These are phyloP conservation scores for Thysanoteuthis rhombus DNA, from an alignment of 2,888 invertebrate genomes.

Conservation along the genomic window DNA sequence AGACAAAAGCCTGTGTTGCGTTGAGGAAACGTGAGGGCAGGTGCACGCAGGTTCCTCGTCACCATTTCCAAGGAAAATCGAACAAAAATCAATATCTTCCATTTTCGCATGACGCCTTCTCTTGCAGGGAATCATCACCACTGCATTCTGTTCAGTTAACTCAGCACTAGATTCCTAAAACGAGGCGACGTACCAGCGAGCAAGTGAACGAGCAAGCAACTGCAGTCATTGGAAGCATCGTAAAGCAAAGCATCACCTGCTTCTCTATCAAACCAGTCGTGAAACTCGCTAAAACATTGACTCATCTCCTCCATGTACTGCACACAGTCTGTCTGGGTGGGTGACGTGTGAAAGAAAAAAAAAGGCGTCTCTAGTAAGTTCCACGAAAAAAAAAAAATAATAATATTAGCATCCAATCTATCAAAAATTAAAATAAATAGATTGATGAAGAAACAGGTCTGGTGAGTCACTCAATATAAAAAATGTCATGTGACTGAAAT, in stretches of 20 bases:
- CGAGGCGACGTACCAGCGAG: neutral
- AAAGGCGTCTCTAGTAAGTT: too few species aligned
- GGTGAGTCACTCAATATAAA: too few species aligned
- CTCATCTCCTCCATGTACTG: too few species aligned
- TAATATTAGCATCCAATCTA: too few species aligned
- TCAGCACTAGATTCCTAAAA: neutral
- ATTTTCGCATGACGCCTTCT: neutral
- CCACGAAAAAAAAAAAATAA: too few species aligned
- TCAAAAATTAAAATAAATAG: too few species aligned
- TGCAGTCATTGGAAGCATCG: neutral
- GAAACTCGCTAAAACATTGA: neutral
- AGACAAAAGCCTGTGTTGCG: neutral
- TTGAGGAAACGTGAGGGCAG: neutral
- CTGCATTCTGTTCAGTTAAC: neutral
- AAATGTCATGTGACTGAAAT: too few species aligned
- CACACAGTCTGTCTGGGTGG: too few species aligned
- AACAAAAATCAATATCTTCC: neutral
- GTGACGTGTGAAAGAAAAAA: too few species aligned
- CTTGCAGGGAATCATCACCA: neutral
- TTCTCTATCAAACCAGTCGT: neutral
- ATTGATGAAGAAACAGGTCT: too few species aligned
- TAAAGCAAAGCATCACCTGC: neutral
- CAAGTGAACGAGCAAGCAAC: neutral
- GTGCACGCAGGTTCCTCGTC: neutral
- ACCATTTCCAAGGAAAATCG: neutral